phyloP scores from a whole-genome alignment of 2,797 vertebrate genomes.

The Cichlasoma orientale region DNA sequence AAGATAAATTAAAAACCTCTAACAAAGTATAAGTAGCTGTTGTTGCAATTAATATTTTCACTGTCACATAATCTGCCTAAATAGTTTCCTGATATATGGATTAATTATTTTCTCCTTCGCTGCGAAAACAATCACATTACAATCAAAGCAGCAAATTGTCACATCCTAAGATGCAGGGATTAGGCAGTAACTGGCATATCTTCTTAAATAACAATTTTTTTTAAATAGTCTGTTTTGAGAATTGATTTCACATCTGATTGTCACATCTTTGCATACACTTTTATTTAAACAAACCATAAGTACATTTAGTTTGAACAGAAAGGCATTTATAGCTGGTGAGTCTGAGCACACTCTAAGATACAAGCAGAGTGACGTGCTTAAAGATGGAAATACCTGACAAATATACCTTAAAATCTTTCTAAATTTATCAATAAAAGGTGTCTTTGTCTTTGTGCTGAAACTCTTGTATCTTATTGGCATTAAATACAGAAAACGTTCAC shows the following conservation, averaged over 20 bases:
- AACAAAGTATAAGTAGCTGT: neutral
- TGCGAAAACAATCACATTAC: neutral
- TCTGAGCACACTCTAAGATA: neutral
- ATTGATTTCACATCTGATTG: no score
- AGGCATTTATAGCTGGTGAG: neutral
- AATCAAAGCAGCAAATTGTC: neutral
- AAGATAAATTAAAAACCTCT: neutral
- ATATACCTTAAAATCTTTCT: no score
- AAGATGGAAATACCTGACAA: no score
- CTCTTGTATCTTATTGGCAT: neutral
- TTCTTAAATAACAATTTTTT: neutral
- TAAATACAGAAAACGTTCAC: slow-evolving; percentile 1
- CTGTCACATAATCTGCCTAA: neutral
- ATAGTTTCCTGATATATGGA: neutral
- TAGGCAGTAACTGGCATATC: neutral
- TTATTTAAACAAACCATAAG: neutral
- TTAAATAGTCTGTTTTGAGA: neutral
- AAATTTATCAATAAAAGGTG: no score
- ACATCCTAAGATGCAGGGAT: neutral
- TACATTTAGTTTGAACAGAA: neutral
- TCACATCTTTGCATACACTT: neutral
- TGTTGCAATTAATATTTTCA: neutral
- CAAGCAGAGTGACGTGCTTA: neutral
- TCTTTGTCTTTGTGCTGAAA: neutral
- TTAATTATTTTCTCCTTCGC: neutral